phyloP scores from a whole-genome alignment of 2,888 invertebrate species.

The Heliconius charithonia region DNA sequence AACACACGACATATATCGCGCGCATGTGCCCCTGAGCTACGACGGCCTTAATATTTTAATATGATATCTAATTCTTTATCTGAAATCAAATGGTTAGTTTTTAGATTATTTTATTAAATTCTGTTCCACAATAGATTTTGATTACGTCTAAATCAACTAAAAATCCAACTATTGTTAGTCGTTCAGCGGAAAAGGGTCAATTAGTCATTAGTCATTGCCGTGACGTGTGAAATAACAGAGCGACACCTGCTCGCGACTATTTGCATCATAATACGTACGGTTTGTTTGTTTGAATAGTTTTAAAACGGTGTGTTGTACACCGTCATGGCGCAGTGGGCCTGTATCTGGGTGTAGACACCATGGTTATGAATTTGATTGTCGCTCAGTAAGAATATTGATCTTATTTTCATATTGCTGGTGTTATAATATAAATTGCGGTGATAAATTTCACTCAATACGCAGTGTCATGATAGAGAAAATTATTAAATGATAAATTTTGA shows the following conservation, averaged over 20 bases:
- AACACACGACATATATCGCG: too few relatives aligned
- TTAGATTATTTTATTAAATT: background rate
- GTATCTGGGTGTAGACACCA: background rate
- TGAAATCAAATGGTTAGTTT: background rate
- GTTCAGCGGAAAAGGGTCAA: slow-evolving; percentile 50
- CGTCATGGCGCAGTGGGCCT: background rate
- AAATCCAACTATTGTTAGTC: slow-evolving; percentile 53
- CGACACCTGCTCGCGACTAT: slow-evolving; percentile 64
- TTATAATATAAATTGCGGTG: too few relatives aligned
- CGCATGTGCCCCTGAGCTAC: too few relatives aligned
- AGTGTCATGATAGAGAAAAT: too few relatives aligned
- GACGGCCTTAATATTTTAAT: too few relatives aligned
- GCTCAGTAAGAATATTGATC: too few relatives aligned
- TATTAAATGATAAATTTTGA: too few relatives aligned
- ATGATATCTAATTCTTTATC: too few relatives aligned
- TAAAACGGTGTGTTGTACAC: background rate
- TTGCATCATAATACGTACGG: slow-evolving; percentile 33
- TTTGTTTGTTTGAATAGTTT: slow-evolving; percentile 29
- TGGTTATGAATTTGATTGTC: background rate
- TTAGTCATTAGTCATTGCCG: slow-evolving; percentile 59
- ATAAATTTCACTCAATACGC: too few relatives aligned
- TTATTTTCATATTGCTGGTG: too few relatives aligned
- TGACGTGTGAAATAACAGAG: slow-evolving; percentile 60
- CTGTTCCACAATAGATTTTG: background rate
- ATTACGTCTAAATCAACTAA: background rate